Evolutionary conservation across 1,140 invertebrate genomes (phyloP).

Genomic region (Potamilus streckersoni): DNA sequence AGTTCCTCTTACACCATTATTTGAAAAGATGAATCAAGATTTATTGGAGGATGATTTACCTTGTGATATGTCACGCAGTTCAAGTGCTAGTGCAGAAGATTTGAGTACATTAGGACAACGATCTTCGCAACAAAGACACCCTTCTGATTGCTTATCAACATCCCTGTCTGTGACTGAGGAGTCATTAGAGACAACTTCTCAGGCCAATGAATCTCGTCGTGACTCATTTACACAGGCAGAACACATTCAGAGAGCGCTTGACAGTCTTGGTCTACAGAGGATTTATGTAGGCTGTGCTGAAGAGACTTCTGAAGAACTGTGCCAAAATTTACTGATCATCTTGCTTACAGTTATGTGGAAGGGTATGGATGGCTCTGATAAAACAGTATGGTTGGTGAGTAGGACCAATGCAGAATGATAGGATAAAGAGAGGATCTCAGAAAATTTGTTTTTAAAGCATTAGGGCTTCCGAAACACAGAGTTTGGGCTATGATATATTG

Average conservation of each 20-base stretch:
- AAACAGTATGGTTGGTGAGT: constrained; percentile 73
- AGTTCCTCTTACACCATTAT: constrained; percentile 49
- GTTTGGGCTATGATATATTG: too few species aligned
- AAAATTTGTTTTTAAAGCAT: too few species aligned
- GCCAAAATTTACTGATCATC: constrained; percentile 73
- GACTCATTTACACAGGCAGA: constrained; percentile 30
- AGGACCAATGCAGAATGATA: too few species aligned
- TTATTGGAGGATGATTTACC: constrained; percentile 40
- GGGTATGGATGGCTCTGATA: constrained; percentile 73
- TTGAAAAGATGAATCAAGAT: constrained; percentile 32
- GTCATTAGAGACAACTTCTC: too few species aligned
- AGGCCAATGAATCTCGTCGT: too few species aligned
- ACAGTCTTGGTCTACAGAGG: constrained; percentile 50
- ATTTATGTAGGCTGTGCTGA: constrained; percentile 44
- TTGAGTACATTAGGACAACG: constrained; percentile 42
- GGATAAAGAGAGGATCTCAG: too few species aligned
- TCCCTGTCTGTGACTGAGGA: too few species aligned
- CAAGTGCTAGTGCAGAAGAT: constrained; percentile 63
- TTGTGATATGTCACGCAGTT: constrained; percentile 53
- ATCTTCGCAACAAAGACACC: background rate
- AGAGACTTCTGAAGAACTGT: constrained; percentile 72
- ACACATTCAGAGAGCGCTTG: constrained; percentile 46
- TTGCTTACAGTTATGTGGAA: constrained; percentile 75
- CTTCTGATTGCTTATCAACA: too few species aligned
- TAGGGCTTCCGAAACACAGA: too few species aligned